Base-by-base conservation (phyloP, 2,113 vertebrate species). In the Climacteris rufus region DNA sequence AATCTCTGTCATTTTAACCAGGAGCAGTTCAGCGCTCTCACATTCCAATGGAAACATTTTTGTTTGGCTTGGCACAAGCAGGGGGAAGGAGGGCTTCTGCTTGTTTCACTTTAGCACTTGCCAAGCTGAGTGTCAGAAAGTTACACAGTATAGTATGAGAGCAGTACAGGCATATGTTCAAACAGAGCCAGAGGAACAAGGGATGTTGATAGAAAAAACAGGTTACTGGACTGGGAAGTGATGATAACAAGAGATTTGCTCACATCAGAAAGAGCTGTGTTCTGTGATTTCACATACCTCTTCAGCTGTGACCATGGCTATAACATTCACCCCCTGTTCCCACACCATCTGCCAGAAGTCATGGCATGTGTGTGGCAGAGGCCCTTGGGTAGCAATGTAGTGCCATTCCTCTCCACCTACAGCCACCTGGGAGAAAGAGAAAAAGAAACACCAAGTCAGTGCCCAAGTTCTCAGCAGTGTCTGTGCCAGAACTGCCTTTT, bases 271-370 rank as follows among this genome's bases (percentile, higher is more conserved):
- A 82, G 70, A 88, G 16, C 5, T 6, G 5, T 5, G 37, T 11
- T 37, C 13, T 33, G 42, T 27, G 35, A 20, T 33, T 25, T 61
- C 50, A 94, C 98, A 1, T 97, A 99, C 99, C 99, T 99, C 99
- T 82, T 99, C 99, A 8, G 99, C 98, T 10, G 99, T 99, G 97
- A 99, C 99, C 99, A 99, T 99, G 97, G 99, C 99, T 59, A 99
- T 99, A 84, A 99, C 99, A 54, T 99, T 99, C 87, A 99, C 99
- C 40, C 99, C 99, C 94, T 99, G 99, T 95, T 99, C 99, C 99
- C 99, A 99, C 59, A 99, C 99, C 99, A 99, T 99, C 98, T 99
- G 99, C 99, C 99, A 99, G 98, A 99, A 99, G 96, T 99, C 99
- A 13, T 98, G 99, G 95, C 99, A 99, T 0, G 99, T 99, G 94